phyloP scores from a whole-genome alignment of 2,888 invertebrate species.

The Eupithecia pulchellata region DNA sequence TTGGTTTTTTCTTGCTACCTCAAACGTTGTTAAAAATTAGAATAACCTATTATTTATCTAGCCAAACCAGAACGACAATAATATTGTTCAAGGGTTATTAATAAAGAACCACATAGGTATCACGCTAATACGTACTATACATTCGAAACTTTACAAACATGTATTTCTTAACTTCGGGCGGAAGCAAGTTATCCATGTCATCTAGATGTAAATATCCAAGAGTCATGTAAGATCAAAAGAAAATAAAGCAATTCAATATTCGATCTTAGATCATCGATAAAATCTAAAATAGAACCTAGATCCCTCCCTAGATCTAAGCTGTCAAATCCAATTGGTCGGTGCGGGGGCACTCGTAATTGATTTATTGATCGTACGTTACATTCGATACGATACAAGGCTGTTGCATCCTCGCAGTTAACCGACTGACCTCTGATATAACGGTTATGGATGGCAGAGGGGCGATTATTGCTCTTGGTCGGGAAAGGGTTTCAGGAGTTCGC shows the following conservation, averaged over 20 bases:
- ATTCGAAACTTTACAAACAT: no score
- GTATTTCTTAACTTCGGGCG: no score
- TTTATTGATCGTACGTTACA: slow-evolving; percentile 85
- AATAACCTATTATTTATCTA: neutral
- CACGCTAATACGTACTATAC: no score
- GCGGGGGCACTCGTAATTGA: slow-evolving; percentile 84
- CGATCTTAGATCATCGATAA: slow-evolving; percentile 19
- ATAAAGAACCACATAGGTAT: no score
- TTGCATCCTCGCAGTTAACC: slow-evolving; percentile 79
- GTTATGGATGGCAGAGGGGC: slow-evolving; percentile 20
- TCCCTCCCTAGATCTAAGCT: slow-evolving; percentile 72
- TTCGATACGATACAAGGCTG: slow-evolving; percentile 78
- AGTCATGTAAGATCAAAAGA: no score
- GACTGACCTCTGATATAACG: slow-evolving; percentile 65
- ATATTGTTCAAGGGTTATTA: no score
- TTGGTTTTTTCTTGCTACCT: no score
- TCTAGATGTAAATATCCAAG: no score
- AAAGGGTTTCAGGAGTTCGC: neutral
- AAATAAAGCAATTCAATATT: no score
- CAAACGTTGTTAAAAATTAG: neutral
- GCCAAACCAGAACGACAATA: neutral
- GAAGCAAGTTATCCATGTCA: no score
- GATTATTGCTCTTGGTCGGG: neutral
- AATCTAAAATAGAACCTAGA: slow-evolving; percentile 1
- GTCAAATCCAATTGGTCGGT: slow-evolving; percentile 84